These are phyloP conservation scores for Meloidogyne chitwoodi DNA, from an alignment of 1,140 invertebrate genomes.

Conservation along the genomic window DNA sequence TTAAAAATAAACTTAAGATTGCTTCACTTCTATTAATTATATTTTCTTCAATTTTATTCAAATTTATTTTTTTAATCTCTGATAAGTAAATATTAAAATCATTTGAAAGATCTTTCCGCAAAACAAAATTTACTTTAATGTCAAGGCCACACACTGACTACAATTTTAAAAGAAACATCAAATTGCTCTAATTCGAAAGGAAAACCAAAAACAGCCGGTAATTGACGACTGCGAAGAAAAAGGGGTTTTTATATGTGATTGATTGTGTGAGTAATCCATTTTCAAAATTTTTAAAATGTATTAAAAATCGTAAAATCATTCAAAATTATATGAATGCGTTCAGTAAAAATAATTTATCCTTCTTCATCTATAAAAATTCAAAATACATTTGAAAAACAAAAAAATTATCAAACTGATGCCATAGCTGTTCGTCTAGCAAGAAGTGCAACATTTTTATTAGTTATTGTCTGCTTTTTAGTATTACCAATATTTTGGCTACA, in stretches of 20 bases:
- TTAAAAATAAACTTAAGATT: background rate
- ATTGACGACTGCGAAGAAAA: background rate
- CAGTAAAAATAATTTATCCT: background rate
- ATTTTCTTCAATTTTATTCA: background rate
- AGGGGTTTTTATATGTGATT: background rate
- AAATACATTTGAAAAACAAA: background rate
- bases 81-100: background rate
- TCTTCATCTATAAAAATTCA: background rate
- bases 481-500: background rate
- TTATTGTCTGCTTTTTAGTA: background rate
- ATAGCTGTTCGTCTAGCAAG: background rate
- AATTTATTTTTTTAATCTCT: background rate
- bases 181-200: background rate
- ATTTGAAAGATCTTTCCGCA: background rate
- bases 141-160: background rate
- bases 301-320: background rate
- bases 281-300: background rate
- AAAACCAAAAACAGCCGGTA: background rate
- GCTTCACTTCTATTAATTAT: too few relatives aligned
- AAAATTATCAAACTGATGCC: background rate
- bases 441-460: background rate
- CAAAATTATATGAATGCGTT: background rate
- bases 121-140: background rate
- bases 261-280: background rate
- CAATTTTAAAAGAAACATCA: background rate